Conservation (phyloP, 2,888 invertebrate genomes). For the Caradrina kadenii region DNA sequence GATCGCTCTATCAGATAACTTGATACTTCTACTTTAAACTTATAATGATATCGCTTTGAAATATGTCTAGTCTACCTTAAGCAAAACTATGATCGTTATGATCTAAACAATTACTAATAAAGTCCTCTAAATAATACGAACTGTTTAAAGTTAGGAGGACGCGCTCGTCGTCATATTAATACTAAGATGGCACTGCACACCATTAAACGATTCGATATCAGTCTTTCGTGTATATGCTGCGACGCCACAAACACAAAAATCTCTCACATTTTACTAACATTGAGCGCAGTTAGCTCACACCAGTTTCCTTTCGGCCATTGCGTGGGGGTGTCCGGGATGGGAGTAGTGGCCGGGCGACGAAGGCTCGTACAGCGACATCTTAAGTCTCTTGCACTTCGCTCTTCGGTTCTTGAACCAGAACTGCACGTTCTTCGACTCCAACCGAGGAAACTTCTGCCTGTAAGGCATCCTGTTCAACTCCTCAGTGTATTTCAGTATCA, state of each 20-base stretch:
- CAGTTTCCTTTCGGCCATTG: constrained; percentile 89
- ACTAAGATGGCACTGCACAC: constrained; percentile 89
- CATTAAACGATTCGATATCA: constrained; percentile 85
- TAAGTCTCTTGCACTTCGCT: constrained; percentile 99
- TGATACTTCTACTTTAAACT: constrained; percentile 56
- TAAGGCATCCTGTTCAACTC: constrained; percentile 99
- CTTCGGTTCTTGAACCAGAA: constrained; percentile 99
- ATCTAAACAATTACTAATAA: constrained; percentile 71
- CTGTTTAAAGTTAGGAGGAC: constrained; percentile 72
- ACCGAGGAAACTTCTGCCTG: constrained; percentile 99
- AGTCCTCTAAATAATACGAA: constrained; percentile 79
- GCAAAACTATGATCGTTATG: constrained; percentile 70
- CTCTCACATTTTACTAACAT: constrained; percentile 56
- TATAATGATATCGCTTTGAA: constrained; percentile 67
- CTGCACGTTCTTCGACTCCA: constrained; percentile 99
- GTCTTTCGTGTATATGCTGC: constrained; percentile 83
- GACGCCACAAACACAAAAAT: constrained; percentile 67
- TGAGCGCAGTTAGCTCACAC: constrained; percentile 73
- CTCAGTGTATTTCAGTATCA: constrained; percentile 99
- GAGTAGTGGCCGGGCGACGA: constrained; percentile 92
- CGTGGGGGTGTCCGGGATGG: constrained; percentile 89
- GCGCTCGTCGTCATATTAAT: constrained; percentile 75
- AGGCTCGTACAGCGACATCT: constrained; percentile 96
- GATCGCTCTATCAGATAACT: constrained; percentile 71
- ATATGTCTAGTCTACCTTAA: constrained; percentile 67